These are phyloP conservation scores for Mormyrops boulengeri DNA, from an alignment of 2,797 vertebrate species.

Conservation along the genomic window DNA sequence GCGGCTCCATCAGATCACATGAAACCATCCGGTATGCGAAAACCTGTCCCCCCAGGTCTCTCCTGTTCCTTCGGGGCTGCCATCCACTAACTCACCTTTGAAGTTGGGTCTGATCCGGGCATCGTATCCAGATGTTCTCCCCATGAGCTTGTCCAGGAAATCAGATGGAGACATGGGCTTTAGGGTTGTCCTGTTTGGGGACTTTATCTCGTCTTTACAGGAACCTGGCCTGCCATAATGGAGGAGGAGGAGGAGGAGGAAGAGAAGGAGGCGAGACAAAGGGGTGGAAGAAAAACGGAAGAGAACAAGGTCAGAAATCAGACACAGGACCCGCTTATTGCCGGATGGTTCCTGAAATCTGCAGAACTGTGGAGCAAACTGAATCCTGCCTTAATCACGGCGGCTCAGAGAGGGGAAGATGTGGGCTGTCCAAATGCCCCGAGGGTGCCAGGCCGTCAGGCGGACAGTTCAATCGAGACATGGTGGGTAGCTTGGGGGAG, in stretches of 20 bases:
- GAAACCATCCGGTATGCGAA: not conserved
- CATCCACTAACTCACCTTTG: constrained; percentile 70
- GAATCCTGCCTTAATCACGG: not conserved
- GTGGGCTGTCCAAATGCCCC: constrained; percentile 36
- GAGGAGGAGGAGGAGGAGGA: not conserved
- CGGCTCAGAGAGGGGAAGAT: constrained; percentile 26
- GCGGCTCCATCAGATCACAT: not conserved
- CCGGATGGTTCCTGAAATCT: not conserved
- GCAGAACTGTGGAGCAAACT: not conserved
- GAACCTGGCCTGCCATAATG: constrained; percentile 64
- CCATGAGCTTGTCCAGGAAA: constrained; percentile 96
- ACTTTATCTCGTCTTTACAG: constrained; percentile 81
- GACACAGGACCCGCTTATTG: not conserved
- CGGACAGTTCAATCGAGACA: constrained; percentile 61
- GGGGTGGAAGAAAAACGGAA: not conserved
- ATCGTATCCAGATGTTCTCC: constrained; percentile 83
- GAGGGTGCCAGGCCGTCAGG: constrained; percentile 45
- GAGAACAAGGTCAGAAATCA: constrained; percentile 2
- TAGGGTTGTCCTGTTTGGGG: constrained; percentile 53
- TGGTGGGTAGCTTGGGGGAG: constrained; percentile 47
- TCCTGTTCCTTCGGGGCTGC: constrained; percentile 22
- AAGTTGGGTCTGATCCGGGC: constrained; percentile 92
- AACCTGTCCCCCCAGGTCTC: not conserved
- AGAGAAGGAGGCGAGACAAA: not conserved
- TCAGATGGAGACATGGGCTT: constrained; percentile 82